phyloP scores from a whole-genome alignment of 2,888 invertebrate genomes.

The Rhynchonema sp. region DNA sequence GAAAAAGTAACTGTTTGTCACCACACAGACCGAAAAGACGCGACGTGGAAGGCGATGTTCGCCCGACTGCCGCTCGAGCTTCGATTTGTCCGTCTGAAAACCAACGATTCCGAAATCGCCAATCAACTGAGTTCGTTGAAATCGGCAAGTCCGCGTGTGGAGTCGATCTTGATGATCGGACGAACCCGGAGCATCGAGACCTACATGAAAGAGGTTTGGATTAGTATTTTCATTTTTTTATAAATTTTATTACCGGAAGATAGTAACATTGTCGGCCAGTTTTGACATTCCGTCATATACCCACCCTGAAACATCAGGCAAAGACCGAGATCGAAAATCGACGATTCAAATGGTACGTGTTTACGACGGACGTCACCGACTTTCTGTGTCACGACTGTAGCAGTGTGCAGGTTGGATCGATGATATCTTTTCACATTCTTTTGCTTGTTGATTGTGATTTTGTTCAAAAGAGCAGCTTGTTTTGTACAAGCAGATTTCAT shows the following conservation, averaged over 20 bases:
- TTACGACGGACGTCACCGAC: constrained; percentile 18
- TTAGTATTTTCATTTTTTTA: too few relatives aligned
- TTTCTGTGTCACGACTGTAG: constrained; percentile 21
- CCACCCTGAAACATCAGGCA: too few relatives aligned
- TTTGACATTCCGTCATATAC: too few relatives aligned
- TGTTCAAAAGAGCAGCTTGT: too few relatives aligned
- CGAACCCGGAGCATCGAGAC: constrained; percentile 18
- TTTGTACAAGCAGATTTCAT: too few relatives aligned
- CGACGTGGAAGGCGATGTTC: not conserved
- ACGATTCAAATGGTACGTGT: constrained; percentile 12
- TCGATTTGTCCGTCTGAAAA: not conserved
- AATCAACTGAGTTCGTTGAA: constrained; percentile 10
- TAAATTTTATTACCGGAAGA: too few relatives aligned
- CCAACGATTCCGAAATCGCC: constrained; percentile 4
- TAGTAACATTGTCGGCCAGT: too few relatives aligned
- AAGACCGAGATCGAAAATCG: constrained; percentile 1
- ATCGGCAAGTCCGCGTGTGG: constrained; percentile 9
- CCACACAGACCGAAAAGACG: not conserved
- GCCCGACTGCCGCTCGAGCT: not conserved
- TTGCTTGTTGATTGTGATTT: too few relatives aligned
- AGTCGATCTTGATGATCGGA: constrained; percentile 17
- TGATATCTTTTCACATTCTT: too few relatives aligned
- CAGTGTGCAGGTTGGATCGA: constrained; percentile 12
- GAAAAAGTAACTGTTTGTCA: not conserved
- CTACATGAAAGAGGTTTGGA: constrained; percentile 13